Evolutionary conservation across 2,113 vertebrate species (phyloP).

Genomic region (Microtus montanus): DNA sequence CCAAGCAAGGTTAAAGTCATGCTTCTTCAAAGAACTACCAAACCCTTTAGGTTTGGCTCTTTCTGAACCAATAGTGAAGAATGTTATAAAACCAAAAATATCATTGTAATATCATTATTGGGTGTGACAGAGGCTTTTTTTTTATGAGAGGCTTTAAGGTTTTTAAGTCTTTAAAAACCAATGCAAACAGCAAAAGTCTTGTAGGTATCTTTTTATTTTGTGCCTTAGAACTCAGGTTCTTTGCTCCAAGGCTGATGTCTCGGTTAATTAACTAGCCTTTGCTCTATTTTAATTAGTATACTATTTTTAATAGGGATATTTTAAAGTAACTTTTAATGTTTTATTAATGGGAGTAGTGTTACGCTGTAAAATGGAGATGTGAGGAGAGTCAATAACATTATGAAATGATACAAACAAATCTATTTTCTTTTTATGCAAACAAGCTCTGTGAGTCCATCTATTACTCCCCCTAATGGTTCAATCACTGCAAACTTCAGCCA

Average conservation of each 20-base stretch:
- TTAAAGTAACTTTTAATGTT: constrained; percentile 27
- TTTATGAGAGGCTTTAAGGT: background rate
- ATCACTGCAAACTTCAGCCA: background rate
- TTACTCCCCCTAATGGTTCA: background rate
- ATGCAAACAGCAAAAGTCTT: background rate
- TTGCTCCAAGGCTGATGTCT: constrained; percentile 45
- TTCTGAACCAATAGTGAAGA: constrained; percentile 26
- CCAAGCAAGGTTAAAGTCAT: background rate
- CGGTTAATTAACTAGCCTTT: constrained; percentile 46
- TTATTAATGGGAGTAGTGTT: constrained; percentile 34
- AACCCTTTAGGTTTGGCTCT: constrained; percentile 5
- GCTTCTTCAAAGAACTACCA: constrained; percentile 44
- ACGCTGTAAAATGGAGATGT: background rate
- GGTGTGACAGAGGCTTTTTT: background rate
- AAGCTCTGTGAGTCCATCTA: background rate
- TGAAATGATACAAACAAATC: background rate
- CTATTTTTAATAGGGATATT: constrained; percentile 46
- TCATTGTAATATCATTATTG: constrained; percentile 42
- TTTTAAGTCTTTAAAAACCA: background rate
- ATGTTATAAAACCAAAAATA: constrained; percentile 11
- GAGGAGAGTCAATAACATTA: background rate
- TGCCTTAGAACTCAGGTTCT: background rate
- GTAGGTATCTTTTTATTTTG: background rate
- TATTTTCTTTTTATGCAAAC: constrained; percentile 16
- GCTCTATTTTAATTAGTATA: constrained; percentile 59